phyloP scores from a whole-genome alignment of 2,113 vertebrate species.

The Romanogobio albipinnatus region DNA sequence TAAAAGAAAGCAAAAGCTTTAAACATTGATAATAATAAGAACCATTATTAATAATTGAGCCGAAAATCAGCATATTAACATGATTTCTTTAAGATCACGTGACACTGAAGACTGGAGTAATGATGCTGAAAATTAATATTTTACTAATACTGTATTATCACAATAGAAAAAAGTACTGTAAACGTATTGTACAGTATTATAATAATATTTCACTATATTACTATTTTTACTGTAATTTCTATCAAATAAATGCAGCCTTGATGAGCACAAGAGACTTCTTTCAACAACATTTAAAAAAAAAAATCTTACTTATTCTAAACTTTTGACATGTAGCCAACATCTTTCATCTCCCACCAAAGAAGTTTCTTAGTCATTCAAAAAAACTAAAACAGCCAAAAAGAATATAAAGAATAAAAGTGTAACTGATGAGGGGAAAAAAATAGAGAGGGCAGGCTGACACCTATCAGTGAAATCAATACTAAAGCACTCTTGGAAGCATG shows the following conservation, averaged over 20 bases:
- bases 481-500: conserved; percentile 80
- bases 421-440: conserved; percentile 17
- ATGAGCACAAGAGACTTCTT: too few relatives aligned
- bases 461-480: conserved; percentile 82
- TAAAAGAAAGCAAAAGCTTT: too few relatives aligned
- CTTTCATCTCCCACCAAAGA: neutral
- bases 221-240: too few relatives aligned
- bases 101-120: neutral
- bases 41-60: neutral
- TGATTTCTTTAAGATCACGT: neutral
- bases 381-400: neutral
- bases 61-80: neutral
- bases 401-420: neutral
- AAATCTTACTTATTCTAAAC: too few relatives aligned
- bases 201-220: too few relatives aligned
- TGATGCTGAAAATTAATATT: neutral
- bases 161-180: too few relatives aligned
- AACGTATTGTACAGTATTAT: too few relatives aligned
- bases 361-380: neutral
- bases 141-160: neutral
- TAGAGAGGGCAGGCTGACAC: conserved; percentile 63
- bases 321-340: too few relatives aligned
- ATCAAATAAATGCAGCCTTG: too few relatives aligned
- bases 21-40: neutral
- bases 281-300: too few relatives aligned